phyloP scores from a whole-genome alignment of 2,113 vertebrate species.

The Nycticorax nycticorax region DNA sequence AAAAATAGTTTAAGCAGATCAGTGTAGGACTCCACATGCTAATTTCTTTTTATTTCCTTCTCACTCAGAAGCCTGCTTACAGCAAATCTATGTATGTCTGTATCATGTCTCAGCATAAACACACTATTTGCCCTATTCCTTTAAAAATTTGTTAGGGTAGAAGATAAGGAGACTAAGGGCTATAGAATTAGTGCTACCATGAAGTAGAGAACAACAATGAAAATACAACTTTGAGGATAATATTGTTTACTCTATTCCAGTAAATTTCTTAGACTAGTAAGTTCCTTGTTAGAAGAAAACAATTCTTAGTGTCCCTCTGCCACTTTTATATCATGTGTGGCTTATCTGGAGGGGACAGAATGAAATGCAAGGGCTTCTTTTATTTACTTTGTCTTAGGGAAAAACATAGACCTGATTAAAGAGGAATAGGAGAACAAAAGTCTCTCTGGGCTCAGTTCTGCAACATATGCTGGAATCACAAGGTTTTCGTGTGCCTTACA shows the following conservation, averaged over 20 bases:
- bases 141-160: not conserved
- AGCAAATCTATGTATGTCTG: accelerated
- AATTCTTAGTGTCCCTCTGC: not conserved
- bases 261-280: not conserved
- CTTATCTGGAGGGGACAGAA: not conserved
- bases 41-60: not conserved
- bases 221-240: not conserved
- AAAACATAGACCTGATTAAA: constrained; percentile 33
- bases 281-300: constrained; percentile 1
- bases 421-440: not conserved
- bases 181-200: not conserved
- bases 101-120: not conserved
- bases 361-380: not conserved
- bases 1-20: not conserved
- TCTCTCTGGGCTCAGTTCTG: not conserved
- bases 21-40: not conserved
- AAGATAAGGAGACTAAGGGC: not conserved
- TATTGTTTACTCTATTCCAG: not conserved
- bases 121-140: not conserved
- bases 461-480: not conserved
- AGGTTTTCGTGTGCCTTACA: not conserved
- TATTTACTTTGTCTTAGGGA: constrained; percentile 32
- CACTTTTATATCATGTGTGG: not conserved
- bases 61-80: not conserved
- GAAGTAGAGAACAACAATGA: not conserved